These are phyloP conservation scores for Criorhina ranunculi DNA, from an alignment of 2,888 invertebrate species.

Conservation along the genomic window DNA sequence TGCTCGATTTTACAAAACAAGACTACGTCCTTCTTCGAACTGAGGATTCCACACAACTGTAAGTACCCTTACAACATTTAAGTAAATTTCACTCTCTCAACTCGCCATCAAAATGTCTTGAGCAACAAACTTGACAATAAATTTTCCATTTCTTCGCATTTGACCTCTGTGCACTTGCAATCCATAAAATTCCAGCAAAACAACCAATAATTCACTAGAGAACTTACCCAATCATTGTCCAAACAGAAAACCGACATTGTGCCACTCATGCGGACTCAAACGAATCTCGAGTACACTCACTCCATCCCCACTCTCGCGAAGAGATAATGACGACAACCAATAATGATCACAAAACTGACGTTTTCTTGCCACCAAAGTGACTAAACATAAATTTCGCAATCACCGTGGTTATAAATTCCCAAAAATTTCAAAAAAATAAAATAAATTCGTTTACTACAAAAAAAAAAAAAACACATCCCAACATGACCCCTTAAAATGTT, in stretches of 20 bases:
- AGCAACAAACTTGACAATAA: constrained; percentile 28
- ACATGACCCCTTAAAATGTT: constrained; percentile 63
- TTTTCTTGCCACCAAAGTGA: constrained; percentile 70
- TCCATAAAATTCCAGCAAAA: constrained; percentile 11
- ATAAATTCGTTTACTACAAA: neutral
- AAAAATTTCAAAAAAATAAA: constrained; percentile 20
- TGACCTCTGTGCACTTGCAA: constrained; percentile 16
- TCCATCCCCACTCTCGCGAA: neutral
- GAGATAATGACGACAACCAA: constrained; percentile 46
- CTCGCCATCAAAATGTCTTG: neutral
- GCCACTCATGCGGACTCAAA: constrained; percentile 33
- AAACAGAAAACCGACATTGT: constrained; percentile 10
- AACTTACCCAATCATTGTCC: constrained; percentile 59
- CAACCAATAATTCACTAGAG: constrained; percentile 27
- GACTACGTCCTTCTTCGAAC: too few species aligned
- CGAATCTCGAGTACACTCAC: constrained; percentile 17
- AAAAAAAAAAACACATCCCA: constrained; percentile 26
- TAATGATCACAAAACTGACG: constrained; percentile 69
- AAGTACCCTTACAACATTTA: neutral
- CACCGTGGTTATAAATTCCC: constrained; percentile 54
- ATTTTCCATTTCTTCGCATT: constrained; percentile 15
- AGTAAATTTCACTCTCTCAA: constrained; percentile 32
- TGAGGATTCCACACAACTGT: too few species aligned
- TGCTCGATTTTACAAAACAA: too few species aligned
- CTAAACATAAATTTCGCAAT: constrained; percentile 73